Conservation (phyloP, 2,113 vertebrate species). For the Rana temporaria region DNA sequence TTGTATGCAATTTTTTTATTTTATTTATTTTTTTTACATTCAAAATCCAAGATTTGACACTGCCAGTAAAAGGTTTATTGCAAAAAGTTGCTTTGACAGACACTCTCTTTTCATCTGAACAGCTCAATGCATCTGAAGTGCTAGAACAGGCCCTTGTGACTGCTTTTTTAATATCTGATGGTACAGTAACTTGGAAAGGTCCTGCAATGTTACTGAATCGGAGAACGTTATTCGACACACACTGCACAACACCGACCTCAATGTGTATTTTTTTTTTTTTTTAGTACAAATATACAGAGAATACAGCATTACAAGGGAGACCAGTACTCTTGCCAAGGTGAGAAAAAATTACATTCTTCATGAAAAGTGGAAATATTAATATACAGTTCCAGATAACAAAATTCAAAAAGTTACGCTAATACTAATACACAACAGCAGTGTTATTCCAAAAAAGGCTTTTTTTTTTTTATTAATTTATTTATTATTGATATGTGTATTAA, state of each 20-base stretch:
- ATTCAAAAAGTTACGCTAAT: conserved; percentile 61
- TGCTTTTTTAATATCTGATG: conserved; percentile 64
- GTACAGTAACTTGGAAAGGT: conserved; percentile 71
- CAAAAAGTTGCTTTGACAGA: conserved; percentile 58
- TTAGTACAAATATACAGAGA: conserved; percentile 65
- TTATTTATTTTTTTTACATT: conserved; percentile 62
- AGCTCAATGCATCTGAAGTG: conserved; percentile 32
- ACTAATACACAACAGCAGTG: conserved; percentile 66
- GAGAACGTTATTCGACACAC: conserved; percentile 60
- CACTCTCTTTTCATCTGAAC: conserved; percentile 10
- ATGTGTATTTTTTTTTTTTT: conserved; percentile 45
- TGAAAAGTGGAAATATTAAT: conserved; percentile 64
- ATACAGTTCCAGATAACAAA: conserved; percentile 59
- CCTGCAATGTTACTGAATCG: conserved; percentile 70
- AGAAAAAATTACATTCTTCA: conserved; percentile 57
- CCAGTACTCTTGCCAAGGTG: conserved; percentile 75
- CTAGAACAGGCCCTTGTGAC: conserved; percentile 35
- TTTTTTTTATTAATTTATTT: too few relatives aligned
- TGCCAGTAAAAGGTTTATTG: conserved; percentile 68
- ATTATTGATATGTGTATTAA: conserved; percentile 62
- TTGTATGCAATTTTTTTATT: conserved; percentile 62
- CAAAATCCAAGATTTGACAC: conserved; percentile 68
- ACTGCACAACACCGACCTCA: conserved; percentile 57
- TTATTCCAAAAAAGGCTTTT: conserved; percentile 62
- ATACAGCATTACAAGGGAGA: conserved; percentile 75